phyloP scores from a whole-genome alignment of 1,140 invertebrate species.

The Hyles euphorbiae region DNA sequence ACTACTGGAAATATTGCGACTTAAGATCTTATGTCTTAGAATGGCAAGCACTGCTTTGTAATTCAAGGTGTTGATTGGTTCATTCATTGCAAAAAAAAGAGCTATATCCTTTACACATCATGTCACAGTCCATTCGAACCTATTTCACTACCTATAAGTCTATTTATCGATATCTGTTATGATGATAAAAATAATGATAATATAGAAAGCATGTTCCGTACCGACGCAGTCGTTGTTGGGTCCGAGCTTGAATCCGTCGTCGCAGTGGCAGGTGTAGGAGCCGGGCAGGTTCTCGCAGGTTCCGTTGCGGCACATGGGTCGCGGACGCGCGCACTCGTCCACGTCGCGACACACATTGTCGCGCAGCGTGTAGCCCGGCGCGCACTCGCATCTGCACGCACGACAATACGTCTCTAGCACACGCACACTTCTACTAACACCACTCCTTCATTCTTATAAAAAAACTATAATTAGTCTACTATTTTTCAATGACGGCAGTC shows the following conservation, averaged over 20 bases:
- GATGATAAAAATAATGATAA: too few species aligned
- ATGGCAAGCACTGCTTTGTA: too few species aligned
- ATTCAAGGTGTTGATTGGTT: too few species aligned
- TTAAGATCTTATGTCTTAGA: too few species aligned
- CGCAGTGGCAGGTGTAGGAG: slow-evolving; percentile 87
- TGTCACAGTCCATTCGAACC: too few species aligned
- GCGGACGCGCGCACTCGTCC: slow-evolving; percentile 82
- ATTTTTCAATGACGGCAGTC: too few species aligned
- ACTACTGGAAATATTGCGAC: too few species aligned
- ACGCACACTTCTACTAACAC: background rate
- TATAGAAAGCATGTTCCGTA: slow-evolving; percentile 47
- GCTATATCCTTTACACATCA: too few species aligned
- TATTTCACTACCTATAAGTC: too few species aligned
- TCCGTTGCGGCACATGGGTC: slow-evolving; percentile 86
- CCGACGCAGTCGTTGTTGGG: slow-evolving; percentile 91
- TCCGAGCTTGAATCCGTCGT: slow-evolving; percentile 87
- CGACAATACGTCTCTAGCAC: background rate
- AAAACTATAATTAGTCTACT: too few species aligned
- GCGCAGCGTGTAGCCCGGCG: slow-evolving; percentile 82
- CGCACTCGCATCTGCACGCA: slow-evolving; percentile 81
- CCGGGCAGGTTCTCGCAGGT: slow-evolving; percentile 87
- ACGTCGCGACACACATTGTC: slow-evolving; percentile 85
- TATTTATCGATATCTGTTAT: too few species aligned
- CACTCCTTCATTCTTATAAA: background rate
- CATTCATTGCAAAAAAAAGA: too few species aligned